Evolutionary conservation across 2,113 vertebrate species (phyloP).

Genomic region (Planiliza haematocheilus): DNA sequence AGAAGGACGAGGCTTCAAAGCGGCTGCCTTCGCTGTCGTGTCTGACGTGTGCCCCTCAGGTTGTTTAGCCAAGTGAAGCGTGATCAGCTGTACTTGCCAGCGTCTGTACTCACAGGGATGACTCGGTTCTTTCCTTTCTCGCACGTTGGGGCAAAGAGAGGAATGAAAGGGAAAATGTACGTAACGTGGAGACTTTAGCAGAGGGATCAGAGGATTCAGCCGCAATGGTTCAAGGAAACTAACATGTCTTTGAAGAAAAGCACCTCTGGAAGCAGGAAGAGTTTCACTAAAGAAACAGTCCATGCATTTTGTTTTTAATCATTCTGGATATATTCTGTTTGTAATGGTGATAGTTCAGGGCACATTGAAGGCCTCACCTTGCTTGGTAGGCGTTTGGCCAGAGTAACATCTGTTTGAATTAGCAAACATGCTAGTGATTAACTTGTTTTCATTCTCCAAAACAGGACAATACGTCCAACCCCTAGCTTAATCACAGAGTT

Average conservation of each 20-base stretch:
- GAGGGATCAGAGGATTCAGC: constrained; percentile 6
- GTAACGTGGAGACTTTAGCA: neutral
- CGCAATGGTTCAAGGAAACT: neutral
- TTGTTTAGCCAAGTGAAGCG: constrained; percentile 61
- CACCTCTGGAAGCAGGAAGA: constrained; percentile 11
- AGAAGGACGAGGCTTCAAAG: constrained; percentile 31
- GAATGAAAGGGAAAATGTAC: neutral
- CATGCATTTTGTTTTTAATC: neutral
- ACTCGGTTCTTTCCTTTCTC: constrained; percentile 46
- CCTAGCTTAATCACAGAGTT: too few species aligned
- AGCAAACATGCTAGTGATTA: neutral
- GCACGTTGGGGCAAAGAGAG: constrained; percentile 5
- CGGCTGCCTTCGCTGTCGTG: constrained; percentile 46
- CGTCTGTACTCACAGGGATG: constrained; percentile 40
- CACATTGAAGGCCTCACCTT: too few species aligned
- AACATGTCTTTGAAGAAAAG: neutral
- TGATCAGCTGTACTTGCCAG: constrained; percentile 60
- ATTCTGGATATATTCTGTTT: neutral
- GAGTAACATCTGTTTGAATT: too few species aligned
- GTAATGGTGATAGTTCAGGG: neutral
- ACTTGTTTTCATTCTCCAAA: too few species aligned
- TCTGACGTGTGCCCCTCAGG: constrained; percentile 58
- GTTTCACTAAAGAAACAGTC: neutral
- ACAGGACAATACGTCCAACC: too few species aligned
- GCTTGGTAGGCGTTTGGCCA: too few species aligned